Evolutionary conservation across 2,113 vertebrate genomes (phyloP), one percentile per base, ranked within the genome.

Genomic region (Trochalopteron elliotii): DNA sequence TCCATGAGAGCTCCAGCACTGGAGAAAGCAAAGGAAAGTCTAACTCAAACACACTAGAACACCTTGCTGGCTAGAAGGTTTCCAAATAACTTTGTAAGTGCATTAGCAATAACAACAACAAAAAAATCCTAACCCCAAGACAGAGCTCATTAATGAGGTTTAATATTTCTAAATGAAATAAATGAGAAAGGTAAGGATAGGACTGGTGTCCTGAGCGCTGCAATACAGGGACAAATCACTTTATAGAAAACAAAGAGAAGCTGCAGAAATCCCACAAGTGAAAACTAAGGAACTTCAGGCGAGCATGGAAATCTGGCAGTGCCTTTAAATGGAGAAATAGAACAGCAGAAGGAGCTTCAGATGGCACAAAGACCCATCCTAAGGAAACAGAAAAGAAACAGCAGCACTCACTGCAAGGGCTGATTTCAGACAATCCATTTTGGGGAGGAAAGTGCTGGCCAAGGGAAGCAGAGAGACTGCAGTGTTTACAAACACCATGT

Each of bases 401-500:
- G 65, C 8, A 12, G n/a, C 2, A 18, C 10, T 15, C 39, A 35
- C 33, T 45, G 68, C 23, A 40, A 65, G 45, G 59, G 39, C 42
- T 90, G 31, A 3, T 45, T 70, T n/a, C 53, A 53, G 72, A 31
- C 14, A 37, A 30, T 3, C 42, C 24, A 1, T 83, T 65, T 1
- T 25, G 60, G 61, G 71, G 57, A 80, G 59, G 74, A 49, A 84
- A 63, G 20, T 13, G 11, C 53, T 72, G 92, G 83, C 40, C 1
- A 21, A 45, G 56, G 67, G 85, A 52, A 68, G 64, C 16, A 10
- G 78, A 59, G 79, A 52, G 6, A 47, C 60, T 57, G 67, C 53
- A 31, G 69, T 61, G 44, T 83, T 87, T 95, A 92, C 93, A 93
- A 91, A 94, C 76, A 84, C 13, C 10, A 24, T n/a, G 57, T 64